Conservation (phyloP, 1,140 invertebrate species). For the Cotesia vestalis region DNA sequence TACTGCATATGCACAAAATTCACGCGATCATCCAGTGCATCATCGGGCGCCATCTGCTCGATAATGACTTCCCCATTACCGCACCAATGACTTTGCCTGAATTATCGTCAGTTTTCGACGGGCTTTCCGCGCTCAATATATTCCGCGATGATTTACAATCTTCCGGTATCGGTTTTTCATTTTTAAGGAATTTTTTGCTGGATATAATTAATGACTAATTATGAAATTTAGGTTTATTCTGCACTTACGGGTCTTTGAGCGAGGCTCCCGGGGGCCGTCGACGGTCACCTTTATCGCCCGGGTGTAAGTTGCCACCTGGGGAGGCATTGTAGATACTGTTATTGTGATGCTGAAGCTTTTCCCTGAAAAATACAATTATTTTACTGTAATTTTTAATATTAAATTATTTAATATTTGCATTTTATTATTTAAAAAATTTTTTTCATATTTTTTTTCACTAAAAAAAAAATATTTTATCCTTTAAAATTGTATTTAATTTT, state of each 20-base stretch:
- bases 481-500: too few species aligned
- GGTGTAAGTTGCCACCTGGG: constrained; percentile 92
- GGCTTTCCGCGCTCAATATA: too few species aligned
- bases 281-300: constrained; percentile 99
- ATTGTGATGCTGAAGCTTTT: constrained; percentile 98
- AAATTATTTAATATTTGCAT: too few species aligned
- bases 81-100: constrained; percentile 60
- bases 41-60: constrained; percentile 64
- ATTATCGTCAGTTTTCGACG: constrained; percentile 57
- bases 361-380: constrained; percentile 72
- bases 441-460: too few species aligned
- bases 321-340: constrained; percentile 88
- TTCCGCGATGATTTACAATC: not conserved
- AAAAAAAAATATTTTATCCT: too few species aligned
- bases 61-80: constrained; percentile 65
- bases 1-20: constrained; percentile 57
- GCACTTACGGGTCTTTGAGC: constrained; percentile 95
- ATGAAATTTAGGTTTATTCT: constrained; percentile 11
- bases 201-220: not conserved
- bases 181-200: not conserved
- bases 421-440: too few species aligned
- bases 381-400: too few species aligned
- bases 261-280: constrained; percentile 94
- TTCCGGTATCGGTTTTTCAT: not conserved
- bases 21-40: constrained; percentile 61